phyloP scores from a whole-genome alignment of 2,113 vertebrate species.

The Pedionomus torquatus region DNA sequence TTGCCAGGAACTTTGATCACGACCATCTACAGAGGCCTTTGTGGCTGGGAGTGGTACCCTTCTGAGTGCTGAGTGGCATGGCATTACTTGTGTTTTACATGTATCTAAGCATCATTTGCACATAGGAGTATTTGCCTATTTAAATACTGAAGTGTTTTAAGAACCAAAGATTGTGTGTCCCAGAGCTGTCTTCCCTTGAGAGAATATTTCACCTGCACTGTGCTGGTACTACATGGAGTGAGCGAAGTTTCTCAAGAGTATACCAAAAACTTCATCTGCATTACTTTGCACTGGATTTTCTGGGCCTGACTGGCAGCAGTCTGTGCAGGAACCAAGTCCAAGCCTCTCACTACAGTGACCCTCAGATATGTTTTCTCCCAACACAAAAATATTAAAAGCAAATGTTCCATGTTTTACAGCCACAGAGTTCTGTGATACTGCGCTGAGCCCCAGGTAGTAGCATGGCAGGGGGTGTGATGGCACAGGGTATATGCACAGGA shows the following conservation, averaged over 20 bases:
- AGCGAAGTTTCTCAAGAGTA: neutral
- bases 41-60: neutral
- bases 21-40: rapidly evolving
- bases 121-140: neutral
- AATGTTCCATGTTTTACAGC: neutral
- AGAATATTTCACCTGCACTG: neutral
- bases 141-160: neutral
- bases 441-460: neutral
- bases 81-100: neutral
- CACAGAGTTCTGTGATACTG: neutral
- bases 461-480: neutral
- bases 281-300: neutral
- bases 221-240: neutral
- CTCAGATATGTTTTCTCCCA: neutral
- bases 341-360: neutral
- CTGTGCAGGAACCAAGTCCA: neutral
- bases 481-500: neutral
- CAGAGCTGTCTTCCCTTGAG: neutral
- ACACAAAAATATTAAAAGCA: neutral
- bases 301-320: neutral
- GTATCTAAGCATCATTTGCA: constrained; percentile 9
- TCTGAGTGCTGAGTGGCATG: neutral
- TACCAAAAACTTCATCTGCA: neutral
- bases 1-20: neutral
- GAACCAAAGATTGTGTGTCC: neutral